Evolutionary conservation across 2,888 invertebrate genomes (phyloP).

Genomic region (Trissoscelio sp.): DNA sequence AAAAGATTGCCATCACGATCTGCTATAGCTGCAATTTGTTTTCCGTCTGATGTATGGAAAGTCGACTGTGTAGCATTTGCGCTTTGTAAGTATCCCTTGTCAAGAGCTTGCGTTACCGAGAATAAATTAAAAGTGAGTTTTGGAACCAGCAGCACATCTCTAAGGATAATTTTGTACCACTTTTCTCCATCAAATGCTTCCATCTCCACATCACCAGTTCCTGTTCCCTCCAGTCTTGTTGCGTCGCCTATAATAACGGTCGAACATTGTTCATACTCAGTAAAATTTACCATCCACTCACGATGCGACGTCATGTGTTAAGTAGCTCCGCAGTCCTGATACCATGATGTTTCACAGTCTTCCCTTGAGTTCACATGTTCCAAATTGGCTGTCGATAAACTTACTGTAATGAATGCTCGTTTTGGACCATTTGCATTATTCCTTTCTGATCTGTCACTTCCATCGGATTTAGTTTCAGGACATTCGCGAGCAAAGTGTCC

Average conservation of each 20-base stretch:
- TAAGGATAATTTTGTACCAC: background rate
- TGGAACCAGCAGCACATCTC: background rate
- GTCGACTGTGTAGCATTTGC: background rate
- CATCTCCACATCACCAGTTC: background rate
- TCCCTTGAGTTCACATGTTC: background rate
- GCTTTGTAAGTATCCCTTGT: background rate
- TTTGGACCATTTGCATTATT: background rate
- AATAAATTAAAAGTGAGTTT: background rate
- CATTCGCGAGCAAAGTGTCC: background rate
- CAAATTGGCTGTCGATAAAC: background rate
- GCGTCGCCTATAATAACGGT: background rate
- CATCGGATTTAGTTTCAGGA: background rate
- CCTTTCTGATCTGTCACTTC: background rate
- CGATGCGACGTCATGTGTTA: background rate
- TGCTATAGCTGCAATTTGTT: background rate
- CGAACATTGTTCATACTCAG: background rate
- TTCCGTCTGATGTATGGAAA: background rate
- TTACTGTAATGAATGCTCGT: background rate
- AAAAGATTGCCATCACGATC: background rate
- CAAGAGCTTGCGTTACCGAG: background rate
- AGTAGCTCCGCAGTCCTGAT: conserved; percentile 1
- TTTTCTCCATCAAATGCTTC: conserved; percentile 1
- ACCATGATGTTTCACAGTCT: background rate
- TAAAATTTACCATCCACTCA: background rate
- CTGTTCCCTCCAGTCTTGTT: background rate